Evolutionary conservation across 30 jellyfish, hydroid and myxozoan genomes (phyloP).

Genomic region (Rhopilema esculentum): DNA sequence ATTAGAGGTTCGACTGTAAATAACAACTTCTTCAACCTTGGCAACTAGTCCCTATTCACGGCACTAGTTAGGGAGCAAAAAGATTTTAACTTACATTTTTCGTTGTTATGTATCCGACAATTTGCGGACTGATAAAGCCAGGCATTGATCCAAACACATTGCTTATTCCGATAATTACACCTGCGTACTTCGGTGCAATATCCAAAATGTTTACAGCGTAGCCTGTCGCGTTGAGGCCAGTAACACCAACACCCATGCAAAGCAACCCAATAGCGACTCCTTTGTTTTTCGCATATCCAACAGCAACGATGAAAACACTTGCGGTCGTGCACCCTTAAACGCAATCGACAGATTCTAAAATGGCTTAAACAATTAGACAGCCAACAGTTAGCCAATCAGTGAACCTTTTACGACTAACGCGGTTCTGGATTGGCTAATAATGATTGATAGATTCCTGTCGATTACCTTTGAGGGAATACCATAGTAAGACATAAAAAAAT

Average conservation of each 20-base stretch:
- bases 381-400: no score
- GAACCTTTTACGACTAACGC: no score
- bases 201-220: conserved; percentile 99
- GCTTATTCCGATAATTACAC: conserved; percentile 97
- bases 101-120: conserved; percentile 97
- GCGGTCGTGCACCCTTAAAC: conserved; percentile 98
- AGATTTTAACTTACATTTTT: conserved; percentile 92
- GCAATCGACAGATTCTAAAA: neutral
- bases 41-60: no score
- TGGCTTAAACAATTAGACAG: no score
- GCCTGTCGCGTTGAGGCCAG: conserved; percentile 99
- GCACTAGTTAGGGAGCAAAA: no score
- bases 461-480: no score
- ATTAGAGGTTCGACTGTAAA: no score
- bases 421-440: no score
- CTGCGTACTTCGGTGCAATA: conserved; percentile 99
- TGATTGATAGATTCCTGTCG: no score
- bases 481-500: no score
- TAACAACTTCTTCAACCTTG: no score
- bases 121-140: conserved; percentile 98
- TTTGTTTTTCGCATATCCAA: conserved; percentile 96
- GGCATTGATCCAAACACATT: conserved; percentile 99
- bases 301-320: conserved; percentile 97
- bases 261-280: conserved; percentile 95
- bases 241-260: conserved; percentile 98